phyloP scores from a whole-genome alignment of 2,888 invertebrate species.

The Drosophila multiciliata region DNA sequence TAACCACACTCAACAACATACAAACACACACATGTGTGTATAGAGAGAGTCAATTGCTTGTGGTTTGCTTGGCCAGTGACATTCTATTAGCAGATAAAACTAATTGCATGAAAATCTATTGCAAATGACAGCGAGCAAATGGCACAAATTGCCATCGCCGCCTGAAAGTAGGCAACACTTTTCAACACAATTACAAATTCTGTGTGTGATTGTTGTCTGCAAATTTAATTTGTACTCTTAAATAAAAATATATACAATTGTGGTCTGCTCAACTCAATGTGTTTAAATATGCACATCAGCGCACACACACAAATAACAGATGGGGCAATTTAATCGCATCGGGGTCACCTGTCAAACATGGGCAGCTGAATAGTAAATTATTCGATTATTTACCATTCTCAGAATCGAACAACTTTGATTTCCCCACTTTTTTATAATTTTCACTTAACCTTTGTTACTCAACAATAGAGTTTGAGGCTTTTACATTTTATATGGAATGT shows the following conservation, averaged over 20 bases:
- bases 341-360: slow-evolving; percentile 37
- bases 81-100: slow-evolving; percentile 65
- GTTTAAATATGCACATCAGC: slow-evolving; percentile 38
- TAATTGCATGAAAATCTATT: slow-evolving; percentile 66
- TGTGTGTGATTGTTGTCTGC: not conserved
- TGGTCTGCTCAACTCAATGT: slow-evolving; percentile 35
- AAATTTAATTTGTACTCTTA: slow-evolving; percentile 28
- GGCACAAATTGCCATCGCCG: slow-evolving; percentile 40
- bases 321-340: slow-evolving; percentile 30
- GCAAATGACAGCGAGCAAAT: slow-evolving; percentile 55
- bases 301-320: not conserved
- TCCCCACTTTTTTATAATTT: slow-evolving; percentile 54
- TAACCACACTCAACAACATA: slow-evolving; percentile 14
- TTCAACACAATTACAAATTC: slow-evolving; percentile 8
- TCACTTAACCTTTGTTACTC: slow-evolving; percentile 40
- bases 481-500: not conserved
- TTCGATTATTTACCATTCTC: slow-evolving; percentile 39
- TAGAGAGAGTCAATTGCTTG: slow-evolving; percentile 53
- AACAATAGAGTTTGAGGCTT: not conserved
- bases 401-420: slow-evolving; percentile 17
- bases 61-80: slow-evolving; percentile 54
- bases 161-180: slow-evolving; percentile 56
- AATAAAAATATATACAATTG: slow-evolving; percentile 14
- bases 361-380: slow-evolving; percentile 11
- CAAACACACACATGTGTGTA: slow-evolving; percentile 9